Conservation (phyloP, 2,113 vertebrate species). For the Limanda limanda region DNA sequence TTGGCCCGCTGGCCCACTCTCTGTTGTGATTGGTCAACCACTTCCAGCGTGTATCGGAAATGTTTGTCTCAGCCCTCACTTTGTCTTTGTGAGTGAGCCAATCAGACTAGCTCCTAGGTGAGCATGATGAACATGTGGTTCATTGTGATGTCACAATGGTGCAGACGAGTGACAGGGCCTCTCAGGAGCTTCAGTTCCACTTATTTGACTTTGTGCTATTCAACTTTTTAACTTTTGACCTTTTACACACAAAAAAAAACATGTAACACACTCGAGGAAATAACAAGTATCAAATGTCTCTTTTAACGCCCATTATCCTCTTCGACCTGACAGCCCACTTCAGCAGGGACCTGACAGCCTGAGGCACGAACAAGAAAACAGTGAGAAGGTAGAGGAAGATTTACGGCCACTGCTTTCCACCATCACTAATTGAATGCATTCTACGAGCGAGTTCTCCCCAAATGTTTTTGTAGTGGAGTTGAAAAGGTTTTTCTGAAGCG, state of each 20-base stretch:
- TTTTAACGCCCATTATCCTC: background rate
- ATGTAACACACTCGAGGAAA: background rate
- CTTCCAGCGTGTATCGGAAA: too few species aligned
- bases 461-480: slow-evolving; percentile 34
- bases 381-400: background rate
- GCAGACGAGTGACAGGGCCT: too few species aligned
- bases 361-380: slow-evolving; percentile 5
- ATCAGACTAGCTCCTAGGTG: too few species aligned
- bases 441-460: background rate
- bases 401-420: background rate
- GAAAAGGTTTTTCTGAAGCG: slow-evolving; percentile 15
- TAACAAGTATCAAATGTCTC: too few species aligned
- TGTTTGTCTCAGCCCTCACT: too few species aligned
- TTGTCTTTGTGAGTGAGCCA: too few species aligned
- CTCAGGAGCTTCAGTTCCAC: too few species aligned
- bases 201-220: too few species aligned
- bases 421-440: background rate
- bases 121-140: too few species aligned
- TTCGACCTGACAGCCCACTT: background rate
- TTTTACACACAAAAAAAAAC: background rate
- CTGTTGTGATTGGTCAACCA: too few species aligned
- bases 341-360: slow-evolving; percentile 5
- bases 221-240: background rate
- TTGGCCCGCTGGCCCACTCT: too few species aligned
- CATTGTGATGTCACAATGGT: too few species aligned